A percentile compares a stretch with the other conserved stretches of the same genome.
Conservation (phyloP, 2,888 invertebrate genomes). For the Chorisops tibialis region DNA sequence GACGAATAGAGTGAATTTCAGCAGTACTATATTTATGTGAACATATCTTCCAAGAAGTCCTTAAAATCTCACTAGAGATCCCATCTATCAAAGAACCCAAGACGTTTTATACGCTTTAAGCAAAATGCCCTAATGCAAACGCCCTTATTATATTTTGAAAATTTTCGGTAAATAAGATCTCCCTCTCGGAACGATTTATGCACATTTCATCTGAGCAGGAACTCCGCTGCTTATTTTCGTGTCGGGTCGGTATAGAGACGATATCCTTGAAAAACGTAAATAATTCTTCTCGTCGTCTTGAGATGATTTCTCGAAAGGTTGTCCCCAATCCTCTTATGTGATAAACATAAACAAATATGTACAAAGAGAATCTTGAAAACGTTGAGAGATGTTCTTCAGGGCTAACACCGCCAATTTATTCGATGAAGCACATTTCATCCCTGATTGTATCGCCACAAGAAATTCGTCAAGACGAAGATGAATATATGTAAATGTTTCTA, state of each 20-base stretch:
- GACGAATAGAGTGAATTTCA: background rate
- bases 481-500: no score
- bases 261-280: slow-evolving; percentile 2
- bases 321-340: slow-evolving; percentile 28
- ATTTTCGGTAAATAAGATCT: slow-evolving; percentile 1
- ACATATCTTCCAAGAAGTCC: no score
- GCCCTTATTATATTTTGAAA: slow-evolving; percentile 2
- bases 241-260: background rate
- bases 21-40: background rate
- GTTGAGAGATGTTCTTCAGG: background rate
- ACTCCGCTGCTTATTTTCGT: background rate
- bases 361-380: slow-evolving; percentile 14
- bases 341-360: slow-evolving; percentile 28
- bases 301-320: slow-evolving; percentile 9
- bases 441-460: background rate
- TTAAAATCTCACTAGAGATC: no score
- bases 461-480: no score
- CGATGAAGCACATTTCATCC: background rate
- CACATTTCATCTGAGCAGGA: background rate
- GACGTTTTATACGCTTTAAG: no score
- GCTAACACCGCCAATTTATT: background rate
- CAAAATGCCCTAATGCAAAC: no score
- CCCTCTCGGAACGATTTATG: background rate
- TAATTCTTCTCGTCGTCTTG: slow-evolving; percentile 18
- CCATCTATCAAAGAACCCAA: no score